Evolutionary conservation across 2,888 invertebrate genomes (phyloP), one percentile per base, ranked within the genome.

Genomic region (Shargacucullia verbasci): DNA sequence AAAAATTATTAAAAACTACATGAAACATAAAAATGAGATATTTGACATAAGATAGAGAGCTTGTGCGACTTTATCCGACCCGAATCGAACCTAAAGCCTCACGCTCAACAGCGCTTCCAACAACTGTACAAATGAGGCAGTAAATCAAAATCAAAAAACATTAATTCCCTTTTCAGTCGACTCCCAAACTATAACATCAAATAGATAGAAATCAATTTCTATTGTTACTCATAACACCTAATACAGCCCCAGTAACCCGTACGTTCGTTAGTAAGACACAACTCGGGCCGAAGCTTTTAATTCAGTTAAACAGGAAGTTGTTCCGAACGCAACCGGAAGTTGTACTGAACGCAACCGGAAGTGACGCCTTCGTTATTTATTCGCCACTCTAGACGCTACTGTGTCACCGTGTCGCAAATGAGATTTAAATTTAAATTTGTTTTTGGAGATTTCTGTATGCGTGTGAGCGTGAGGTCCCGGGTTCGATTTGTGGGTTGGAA

Each of bases 211-310:
- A 7, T 13, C 15, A 38, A 52, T 59, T 10, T 27, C 56, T 11
- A 58, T 67, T 27, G 15, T 9, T 11, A 77, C 1, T 9, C 7
- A 1, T 3, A 59, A 85, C 14, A 62, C 68, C 68, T 80, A 86
- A 85, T 81, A 58, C 20, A 29, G 4, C 45, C 67, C 33, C 44
- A 40, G 60, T 59, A 65, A 58, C 55, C 52, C 59, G 84, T 84
- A 79, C 85, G 86, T 89, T 91, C 91, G 85, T 91, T 89, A 91
- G 88, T 73, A 82, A 87, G 86, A 86, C 79, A 83, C 84, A 84
- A 86, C 85, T 85, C 82, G 55, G 70, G 79, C 76, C 74, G 82
- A 83, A 90, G 90, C 88, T 88, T 89, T 91, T 91, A 91, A 92
- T 91, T 90, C 85, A 85, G 84, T 92, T 91, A 87, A 81, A 84